Evolutionary conservation across 37 sponge, comb jelly and placozoan species (phyloP), one percentile per base, ranked within the genome.

Genomic region (Agelas oroides): DNA sequence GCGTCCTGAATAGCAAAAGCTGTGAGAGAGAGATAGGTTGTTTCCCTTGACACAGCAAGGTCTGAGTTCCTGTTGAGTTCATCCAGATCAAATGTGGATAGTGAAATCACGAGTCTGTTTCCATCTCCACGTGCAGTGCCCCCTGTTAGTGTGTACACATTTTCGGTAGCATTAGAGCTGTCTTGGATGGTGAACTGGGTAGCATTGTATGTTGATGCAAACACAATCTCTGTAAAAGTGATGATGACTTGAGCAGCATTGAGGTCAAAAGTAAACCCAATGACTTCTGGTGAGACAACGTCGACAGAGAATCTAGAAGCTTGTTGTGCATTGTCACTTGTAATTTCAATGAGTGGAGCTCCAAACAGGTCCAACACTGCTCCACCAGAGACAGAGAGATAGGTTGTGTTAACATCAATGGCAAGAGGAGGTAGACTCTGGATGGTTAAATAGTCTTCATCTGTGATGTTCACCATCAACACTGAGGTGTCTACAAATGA

Each of bases 151-250:
- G 85, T 86, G 71, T 88, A 80, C 52, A 84, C 24, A 77, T 86
- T 71, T 11, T 77, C 57, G 52, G 74, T 79, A 52, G 1, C 31
- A 62, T 85, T 93, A 20, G 60, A 53, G 25, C 35, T 46, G 23
- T 34, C 70, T 31, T 89, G 86, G 32, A 97, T 53, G 18, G 80
- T 89, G 39, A 92, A 83, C 41, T 75, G 71, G 20, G 76, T 55
- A 39, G 85, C 79, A 65, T 92, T 91, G 73, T 81, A 85, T 19
- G 90, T 71, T 31, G 37, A 19, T 17, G 63, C 53, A 53, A 59
- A 27, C n/a, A 97, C 85, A 69, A 46, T 46, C 67, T 97, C 94
- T 55, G 76, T 70, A 46, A 97, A 97, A 36, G 97, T 94, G 18
- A 97, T 58, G 52, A 83, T 80, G 0, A 97, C 25, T 2, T 34